Conservation (phyloP, 1,140 invertebrate species). For the Brachionus sp. region DNA sequence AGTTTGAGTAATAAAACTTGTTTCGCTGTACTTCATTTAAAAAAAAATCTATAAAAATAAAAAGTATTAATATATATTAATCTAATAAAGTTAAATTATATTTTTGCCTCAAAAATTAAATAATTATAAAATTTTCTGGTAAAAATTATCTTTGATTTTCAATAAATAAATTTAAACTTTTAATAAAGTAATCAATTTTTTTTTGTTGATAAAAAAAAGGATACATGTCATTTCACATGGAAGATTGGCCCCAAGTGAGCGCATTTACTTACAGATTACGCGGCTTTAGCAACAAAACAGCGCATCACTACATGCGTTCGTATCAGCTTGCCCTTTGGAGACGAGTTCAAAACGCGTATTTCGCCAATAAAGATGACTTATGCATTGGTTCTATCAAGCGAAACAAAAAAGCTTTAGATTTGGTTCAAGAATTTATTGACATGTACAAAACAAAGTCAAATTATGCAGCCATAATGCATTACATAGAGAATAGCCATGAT, state of each 20-base stretch:
- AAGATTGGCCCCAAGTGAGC: slow-evolving; percentile 46
- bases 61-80: too few relatives aligned
- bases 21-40: too few relatives aligned
- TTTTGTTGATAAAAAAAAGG: too few relatives aligned
- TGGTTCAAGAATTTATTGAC: neutral
- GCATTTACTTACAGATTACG: slow-evolving; percentile 44
- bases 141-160: too few relatives aligned
- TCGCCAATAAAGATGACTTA: neutral
- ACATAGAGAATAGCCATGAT: slow-evolving; percentile 45
- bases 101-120: too few relatives aligned
- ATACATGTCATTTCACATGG: slow-evolving; percentile 45
- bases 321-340: slow-evolving; percentile 21
- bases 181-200: too few relatives aligned
- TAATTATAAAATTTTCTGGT: too few relatives aligned
- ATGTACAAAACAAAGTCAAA: slow-evolving; percentile 38
- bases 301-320: slow-evolving; percentile 45
- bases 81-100: too few relatives aligned
- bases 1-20: too few relatives aligned
- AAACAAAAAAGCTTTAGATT: slow-evolving; percentile 12
- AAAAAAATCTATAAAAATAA: too few relatives aligned
- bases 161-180: too few relatives aligned
- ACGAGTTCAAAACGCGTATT: neutral
- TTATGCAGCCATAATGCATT: slow-evolving; percentile 42
- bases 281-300: slow-evolving; percentile 46
- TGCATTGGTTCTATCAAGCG: neutral